These are phyloP conservation scores for Gallinago jamesoni DNA, from an alignment of 2,113 vertebrate species.

Conservation along the genomic window DNA sequence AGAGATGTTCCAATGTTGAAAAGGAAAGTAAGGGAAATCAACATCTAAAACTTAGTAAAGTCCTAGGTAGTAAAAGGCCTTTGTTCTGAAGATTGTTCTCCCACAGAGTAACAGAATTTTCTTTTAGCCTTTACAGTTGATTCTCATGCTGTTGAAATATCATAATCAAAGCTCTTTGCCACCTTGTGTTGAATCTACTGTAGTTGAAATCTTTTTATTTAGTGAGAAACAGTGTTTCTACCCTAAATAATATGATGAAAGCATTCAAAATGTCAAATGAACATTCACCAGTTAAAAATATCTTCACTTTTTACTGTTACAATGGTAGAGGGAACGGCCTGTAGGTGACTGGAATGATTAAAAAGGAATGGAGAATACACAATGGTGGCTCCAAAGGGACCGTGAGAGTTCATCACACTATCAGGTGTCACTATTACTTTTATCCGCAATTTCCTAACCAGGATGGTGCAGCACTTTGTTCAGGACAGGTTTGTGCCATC, in stretches of 20 bases:
- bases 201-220: slow-evolving; percentile 76
- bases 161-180: slow-evolving; percentile 81
- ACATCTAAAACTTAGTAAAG: slow-evolving; percentile 76
- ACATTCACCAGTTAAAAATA: slow-evolving; percentile 74
- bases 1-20: slow-evolving; percentile 72
- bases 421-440: slow-evolving; percentile 58
- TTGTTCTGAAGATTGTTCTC: slow-evolving; percentile 78
- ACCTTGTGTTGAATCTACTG: slow-evolving; percentile 73
- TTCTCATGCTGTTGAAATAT: slow-evolving; percentile 74
- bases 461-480: slow-evolving; percentile 1
- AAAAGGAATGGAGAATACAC: slow-evolving; percentile 48
- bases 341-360: slow-evolving; percentile 75
- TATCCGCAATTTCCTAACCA: slow-evolving; percentile 39
- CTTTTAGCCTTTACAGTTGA: slow-evolving; percentile 76
- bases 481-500: neutral
- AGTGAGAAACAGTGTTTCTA: slow-evolving; percentile 72
- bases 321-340: slow-evolving; percentile 56
- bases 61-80: slow-evolving; percentile 78
- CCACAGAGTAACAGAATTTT: slow-evolving; percentile 78
- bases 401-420: slow-evolving; percentile 39
- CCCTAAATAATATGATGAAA: slow-evolving; percentile 78
- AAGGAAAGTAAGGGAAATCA: slow-evolving; percentile 77
- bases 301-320: slow-evolving; percentile 56
- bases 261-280: slow-evolving; percentile 74
- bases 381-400: slow-evolving; percentile 43